phyloP scores from a whole-genome alignment of 2,888 invertebrate genomes.

The Eupithecia dodoneata region DNA sequence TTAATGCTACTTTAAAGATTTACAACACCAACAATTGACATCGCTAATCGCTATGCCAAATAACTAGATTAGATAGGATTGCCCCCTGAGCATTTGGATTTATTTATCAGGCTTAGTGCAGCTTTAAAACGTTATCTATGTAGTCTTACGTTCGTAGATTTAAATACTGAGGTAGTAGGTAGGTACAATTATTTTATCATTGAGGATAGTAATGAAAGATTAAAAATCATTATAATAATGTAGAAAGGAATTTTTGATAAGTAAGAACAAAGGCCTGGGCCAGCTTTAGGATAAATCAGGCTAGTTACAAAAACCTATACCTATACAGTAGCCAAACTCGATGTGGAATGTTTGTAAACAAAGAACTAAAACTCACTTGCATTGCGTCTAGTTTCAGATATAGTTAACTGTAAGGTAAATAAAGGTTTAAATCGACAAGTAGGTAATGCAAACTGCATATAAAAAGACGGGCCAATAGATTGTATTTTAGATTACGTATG shows the following conservation, averaged over 20 bases:
- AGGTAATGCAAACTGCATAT: too few relatives aligned
- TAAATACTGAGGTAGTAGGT: background rate
- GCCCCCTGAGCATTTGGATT: conserved; percentile 12
- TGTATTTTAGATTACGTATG: too few relatives aligned
- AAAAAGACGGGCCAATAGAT: too few relatives aligned
- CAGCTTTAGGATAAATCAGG: too few relatives aligned
- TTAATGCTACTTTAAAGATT: background rate
- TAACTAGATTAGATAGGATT: conserved; percentile 13
- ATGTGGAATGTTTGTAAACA: too few relatives aligned
- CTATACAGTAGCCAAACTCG: too few relatives aligned
- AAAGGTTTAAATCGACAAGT: too few relatives aligned
- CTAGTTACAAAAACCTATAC: too few relatives aligned
- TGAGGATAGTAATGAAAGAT: background rate
- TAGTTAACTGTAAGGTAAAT: too few relatives aligned
- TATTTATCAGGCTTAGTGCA: background rate
- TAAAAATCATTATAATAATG: background rate
- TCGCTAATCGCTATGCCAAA: background rate
- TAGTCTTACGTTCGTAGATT: background rate
- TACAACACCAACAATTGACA: background rate
- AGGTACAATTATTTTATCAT: background rate
- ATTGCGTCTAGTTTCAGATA: too few relatives aligned
- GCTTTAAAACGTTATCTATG: background rate
- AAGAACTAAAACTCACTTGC: too few relatives aligned
- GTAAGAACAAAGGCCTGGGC: too few relatives aligned
- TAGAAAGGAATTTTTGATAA: background rate